Percentiles rank a stretch among this genome's conserved stretches.
phyloP scores from a whole-genome alignment of 2,888 invertebrate genomes.

The Serrognathus titanus region DNA sequence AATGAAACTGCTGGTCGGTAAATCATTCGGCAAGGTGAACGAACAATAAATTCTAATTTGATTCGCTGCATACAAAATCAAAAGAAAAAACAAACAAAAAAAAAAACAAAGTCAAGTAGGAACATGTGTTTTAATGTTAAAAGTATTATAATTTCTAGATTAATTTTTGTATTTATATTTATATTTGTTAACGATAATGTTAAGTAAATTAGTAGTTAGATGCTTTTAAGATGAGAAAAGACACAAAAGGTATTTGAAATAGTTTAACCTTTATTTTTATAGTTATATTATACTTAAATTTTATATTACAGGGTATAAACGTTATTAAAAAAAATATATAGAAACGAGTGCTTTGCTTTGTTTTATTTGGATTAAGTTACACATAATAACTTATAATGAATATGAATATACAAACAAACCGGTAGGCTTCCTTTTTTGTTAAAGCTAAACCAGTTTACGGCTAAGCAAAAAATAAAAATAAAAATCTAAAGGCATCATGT shows the following conservation, averaged over 20 bases:
- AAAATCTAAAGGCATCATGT: neutral
- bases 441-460: slow-evolving; percentile 13
- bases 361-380: slow-evolving; percentile 12
- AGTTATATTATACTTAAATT: neutral
- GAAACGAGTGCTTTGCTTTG: neutral
- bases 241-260: neutral
- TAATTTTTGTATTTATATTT: neutral
- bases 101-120: neutral
- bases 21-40: slow-evolving; percentile 2
- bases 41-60: neutral
- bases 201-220: too few species aligned
- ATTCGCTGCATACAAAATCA: neutral
- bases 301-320: slow-evolving; percentile 5
- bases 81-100: too few species aligned
- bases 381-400: slow-evolving; percentile 10
- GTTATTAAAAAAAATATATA: slow-evolving; percentile 1
- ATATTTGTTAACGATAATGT: too few species aligned
- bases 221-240: too few species aligned
- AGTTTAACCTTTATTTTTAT: neutral
- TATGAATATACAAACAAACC: slow-evolving; percentile 12
- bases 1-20: slow-evolving; percentile 49
- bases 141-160: slow-evolving; percentile 1
- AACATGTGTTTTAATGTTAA: neutral
- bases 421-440: slow-evolving; percentile 5
- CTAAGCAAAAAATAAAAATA: slow-evolving; percentile 8